phyloP scores from a whole-genome alignment of 2,797 vertebrate species.

The Ctenochaetus hawaiiensis region DNA sequence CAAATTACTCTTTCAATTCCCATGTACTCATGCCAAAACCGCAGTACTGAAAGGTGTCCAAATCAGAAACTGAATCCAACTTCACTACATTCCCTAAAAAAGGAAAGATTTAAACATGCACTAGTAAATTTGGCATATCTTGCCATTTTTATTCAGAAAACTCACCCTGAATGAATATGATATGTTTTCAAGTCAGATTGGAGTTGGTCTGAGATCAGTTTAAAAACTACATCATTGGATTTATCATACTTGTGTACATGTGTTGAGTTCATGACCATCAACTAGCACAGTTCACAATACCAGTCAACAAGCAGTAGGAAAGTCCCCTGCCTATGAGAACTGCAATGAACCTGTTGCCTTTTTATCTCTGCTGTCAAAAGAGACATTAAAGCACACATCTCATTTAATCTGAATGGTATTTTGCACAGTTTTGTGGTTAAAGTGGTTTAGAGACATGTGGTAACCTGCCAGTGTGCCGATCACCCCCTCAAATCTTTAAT shows the following conservation, averaged over 20 bases:
- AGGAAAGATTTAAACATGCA: neutral
- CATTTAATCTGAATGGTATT: neutral
- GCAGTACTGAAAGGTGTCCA: neutral
- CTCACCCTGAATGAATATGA: slow-evolving; percentile 1
- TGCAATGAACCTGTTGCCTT: neutral
- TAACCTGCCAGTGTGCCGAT: neutral
- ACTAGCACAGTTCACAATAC: too few relatives aligned
- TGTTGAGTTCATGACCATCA: neutral
- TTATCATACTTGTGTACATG: neutral
- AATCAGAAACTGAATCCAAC: neutral
- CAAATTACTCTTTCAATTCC: neutral
- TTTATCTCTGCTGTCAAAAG: slow-evolving; percentile 4
- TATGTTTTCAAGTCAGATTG: neutral
- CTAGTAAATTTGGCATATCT: neutral
- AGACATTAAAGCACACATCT: neutral
- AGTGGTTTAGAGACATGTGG: slow-evolving; percentile 10
- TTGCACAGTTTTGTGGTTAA: slow-evolving; percentile 5
- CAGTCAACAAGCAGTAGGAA: neutral
- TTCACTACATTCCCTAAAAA: neutral
- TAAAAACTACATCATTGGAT: neutral
- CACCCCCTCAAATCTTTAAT: neutral
- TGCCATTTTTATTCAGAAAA: neutral
- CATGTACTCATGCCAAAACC: neutral
- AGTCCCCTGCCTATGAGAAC: neutral
- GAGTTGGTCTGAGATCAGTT: neutral